Evolutionary conservation across 1,140 invertebrate species (phyloP), one percentile per base, ranked within the genome.

Genomic region (Portunus trituberculatus): DNA sequence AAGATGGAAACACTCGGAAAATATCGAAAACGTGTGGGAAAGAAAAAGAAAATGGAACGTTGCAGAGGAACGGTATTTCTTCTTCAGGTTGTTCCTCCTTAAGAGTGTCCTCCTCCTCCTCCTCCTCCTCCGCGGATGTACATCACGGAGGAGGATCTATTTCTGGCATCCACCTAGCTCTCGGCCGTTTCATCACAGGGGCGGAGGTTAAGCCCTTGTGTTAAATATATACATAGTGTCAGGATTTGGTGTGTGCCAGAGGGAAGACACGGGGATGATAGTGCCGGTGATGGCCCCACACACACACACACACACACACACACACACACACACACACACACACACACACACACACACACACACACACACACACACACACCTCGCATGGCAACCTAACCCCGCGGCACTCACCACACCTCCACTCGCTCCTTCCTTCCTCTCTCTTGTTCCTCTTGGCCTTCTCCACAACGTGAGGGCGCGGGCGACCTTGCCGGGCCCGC

Each of bases 401-500:
- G 2, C 84, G 31, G 28, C 28, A 32, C 84, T 32, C 84, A 12
- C 84, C 84, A 32, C 39, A 32, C 84, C 84, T 32, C 84, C 4
- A n/a, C 84, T 10, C 39, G 10, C 84, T n/a, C 6, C 52, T 59
- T 25, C 67, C 67, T n/a, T n/a, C 59, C 59, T 76, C 67, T 8
- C 67, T 1, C 67, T 10, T 20, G 25, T n/a, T n/a, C 67, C 67
- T 76, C 67, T 76, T 25, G 67, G 67, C 67, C 67, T 76, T 76
- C 67, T n/a, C 67, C 12, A 25, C 20, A 28, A 29, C n/a, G 29
- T 52, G 45, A 8, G 89, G 25, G 48, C 20, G 7, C 4, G 25
- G 16, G 46, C 48, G 89, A 91, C 89, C 89, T 91, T 91, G 89
- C 45, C 89, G 46, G 14, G 46, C 32, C 45, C 32, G 48, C 89